A percentile compares a stretch with the other conserved stretches of the same genome.
Conservation (phyloP, 2,113 vertebrate genomes). For the Cavia porcellus region DNA sequence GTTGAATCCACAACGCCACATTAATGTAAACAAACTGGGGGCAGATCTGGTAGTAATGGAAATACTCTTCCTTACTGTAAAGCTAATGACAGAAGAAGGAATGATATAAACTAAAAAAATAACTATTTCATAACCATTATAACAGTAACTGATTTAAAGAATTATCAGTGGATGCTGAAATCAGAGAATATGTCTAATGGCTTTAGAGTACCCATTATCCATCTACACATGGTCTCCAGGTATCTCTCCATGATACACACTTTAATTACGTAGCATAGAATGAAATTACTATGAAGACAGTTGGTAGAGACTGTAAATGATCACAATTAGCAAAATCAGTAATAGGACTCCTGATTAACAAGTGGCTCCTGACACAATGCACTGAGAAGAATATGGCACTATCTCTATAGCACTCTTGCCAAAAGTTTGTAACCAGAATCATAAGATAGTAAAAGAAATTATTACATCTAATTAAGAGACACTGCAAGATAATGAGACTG, state of each 20-base stretch:
- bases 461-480: not conserved
- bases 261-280: constrained; percentile 41
- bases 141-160: constrained; percentile 30
- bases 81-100: not conserved
- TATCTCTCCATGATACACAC: not conserved
- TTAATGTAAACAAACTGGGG: not conserved
- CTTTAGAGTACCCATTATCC: not conserved
- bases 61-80: constrained; percentile 25
- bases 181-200: not conserved
- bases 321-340: not conserved
- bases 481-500: not conserved
- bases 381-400: not conserved
- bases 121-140: not conserved
- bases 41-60: not conserved
- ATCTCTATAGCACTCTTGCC: not conserved
- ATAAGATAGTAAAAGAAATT: constrained; percentile 5
- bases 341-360: not conserved
- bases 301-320: constrained; percentile 9
- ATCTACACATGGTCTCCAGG: not conserved
- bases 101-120: constrained; percentile 37
- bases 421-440: not conserved
- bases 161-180: constrained; percentile 39
- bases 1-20: constrained; percentile 2
- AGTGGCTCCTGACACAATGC: not conserved
- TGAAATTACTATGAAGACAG: not conserved